Evolutionary conservation across 2,113 vertebrate species (phyloP).

Genomic region (Cyphomyrus discorhynchus): DNA sequence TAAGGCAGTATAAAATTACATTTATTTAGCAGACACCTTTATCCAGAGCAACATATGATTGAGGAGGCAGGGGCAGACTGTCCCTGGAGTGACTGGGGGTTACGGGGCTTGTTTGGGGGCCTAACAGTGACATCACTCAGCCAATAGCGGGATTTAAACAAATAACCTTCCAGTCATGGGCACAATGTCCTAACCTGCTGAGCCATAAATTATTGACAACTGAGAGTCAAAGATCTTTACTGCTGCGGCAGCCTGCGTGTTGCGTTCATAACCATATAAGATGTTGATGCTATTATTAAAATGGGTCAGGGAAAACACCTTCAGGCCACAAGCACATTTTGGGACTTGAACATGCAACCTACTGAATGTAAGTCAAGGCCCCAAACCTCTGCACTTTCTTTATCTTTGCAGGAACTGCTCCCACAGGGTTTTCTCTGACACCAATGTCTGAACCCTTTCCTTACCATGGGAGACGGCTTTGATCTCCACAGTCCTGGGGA

Average conservation of each 20-base stretch:
- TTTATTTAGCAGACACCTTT: neutral
- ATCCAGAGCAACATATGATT: neutral
- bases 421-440: neutral
- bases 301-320: neutral
- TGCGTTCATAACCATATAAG: neutral
- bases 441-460: slow-evolving; percentile 27
- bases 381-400: neutral
- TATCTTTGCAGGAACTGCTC: neutral
- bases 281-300: neutral
- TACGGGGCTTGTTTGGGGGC: neutral
- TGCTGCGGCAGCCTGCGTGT: neutral
- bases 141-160: neutral
- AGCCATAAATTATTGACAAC: neutral
- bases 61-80: neutral
- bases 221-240: neutral
- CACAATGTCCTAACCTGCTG: neutral
- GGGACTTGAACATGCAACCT: neutral
- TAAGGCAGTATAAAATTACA: neutral
- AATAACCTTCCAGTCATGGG: neutral
- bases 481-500: slow-evolving; percentile 92
- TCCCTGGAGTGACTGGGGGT: neutral
- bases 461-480: slow-evolving; percentile 88
- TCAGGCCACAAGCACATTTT: neutral
- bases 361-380: neutral
- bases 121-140: neutral